phyloP scores from a whole-genome alignment of 1,140 invertebrate species.

The Mamestra configurata region DNA sequence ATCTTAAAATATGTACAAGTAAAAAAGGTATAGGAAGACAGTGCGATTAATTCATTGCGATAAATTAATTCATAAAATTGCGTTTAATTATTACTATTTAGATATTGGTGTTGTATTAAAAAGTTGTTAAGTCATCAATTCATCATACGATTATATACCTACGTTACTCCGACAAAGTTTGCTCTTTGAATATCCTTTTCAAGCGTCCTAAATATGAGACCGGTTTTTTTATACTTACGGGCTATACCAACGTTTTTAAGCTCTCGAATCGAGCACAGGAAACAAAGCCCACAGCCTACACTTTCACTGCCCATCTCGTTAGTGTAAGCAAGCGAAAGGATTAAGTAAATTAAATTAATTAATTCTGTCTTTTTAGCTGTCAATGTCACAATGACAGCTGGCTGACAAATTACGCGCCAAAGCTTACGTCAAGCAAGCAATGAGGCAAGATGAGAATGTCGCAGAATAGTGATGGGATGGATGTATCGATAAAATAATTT shows the following conservation, averaged over 20 bases:
- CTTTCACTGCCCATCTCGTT: slow-evolving; percentile 11
- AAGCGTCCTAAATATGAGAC: too few species aligned
- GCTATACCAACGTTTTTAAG: not conserved
- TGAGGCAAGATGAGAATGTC: not conserved
- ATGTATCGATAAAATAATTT: not conserved
- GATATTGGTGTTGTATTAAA: too few species aligned
- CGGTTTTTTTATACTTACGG: too few species aligned
- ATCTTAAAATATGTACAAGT: too few species aligned
- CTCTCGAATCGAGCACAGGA: not conserved
- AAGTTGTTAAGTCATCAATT: too few species aligned
- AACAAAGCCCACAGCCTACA: not conserved
- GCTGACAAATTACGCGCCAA: slow-evolving; percentile 33
- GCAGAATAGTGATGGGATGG: not conserved
- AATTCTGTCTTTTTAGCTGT: not conserved
- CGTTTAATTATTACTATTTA: too few species aligned
- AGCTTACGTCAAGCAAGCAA: slow-evolving; percentile 8
- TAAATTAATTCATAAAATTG: too few species aligned
- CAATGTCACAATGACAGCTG: slow-evolving; percentile 15
- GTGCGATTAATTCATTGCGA: too few species aligned
- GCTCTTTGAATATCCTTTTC: too few species aligned
- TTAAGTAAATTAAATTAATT: slow-evolving; percentile 26
- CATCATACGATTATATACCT: too few species aligned
- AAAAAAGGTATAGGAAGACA: too few species aligned
- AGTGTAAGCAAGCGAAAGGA: slow-evolving; percentile 11
- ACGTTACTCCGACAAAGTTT: too few species aligned